phyloP scores from a whole-genome alignment of 1,140 invertebrate species.

The Macrotrachela quadricornifera region DNA sequence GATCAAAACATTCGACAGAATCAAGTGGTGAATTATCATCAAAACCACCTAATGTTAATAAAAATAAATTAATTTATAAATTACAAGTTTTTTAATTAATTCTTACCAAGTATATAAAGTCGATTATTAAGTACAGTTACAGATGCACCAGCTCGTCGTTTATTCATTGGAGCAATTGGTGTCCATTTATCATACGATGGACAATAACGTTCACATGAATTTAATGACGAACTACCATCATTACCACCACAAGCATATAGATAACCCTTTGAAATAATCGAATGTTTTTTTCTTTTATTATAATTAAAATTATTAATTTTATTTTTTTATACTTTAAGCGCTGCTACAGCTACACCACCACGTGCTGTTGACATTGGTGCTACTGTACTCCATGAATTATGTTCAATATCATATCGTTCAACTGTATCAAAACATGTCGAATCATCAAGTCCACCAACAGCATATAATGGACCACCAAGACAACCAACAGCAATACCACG shows the following conservation, averaged over 20 bases:
- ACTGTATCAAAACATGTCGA: slow-evolving; percentile 12
- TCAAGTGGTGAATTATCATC: slow-evolving; percentile 51
- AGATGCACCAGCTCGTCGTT: slow-evolving; percentile 25
- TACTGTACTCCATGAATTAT: slow-evolving; percentile 18
- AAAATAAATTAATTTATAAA: background rate
- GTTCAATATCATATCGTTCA: slow-evolving; percentile 23
- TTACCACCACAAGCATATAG: slow-evolving; percentile 50
- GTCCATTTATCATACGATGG: slow-evolving; percentile 30
- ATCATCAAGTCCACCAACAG: slow-evolving; percentile 29
- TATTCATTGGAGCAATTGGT: slow-evolving; percentile 20
- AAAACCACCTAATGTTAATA: slow-evolving; percentile 40
- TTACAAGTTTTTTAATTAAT: slow-evolving; percentile 9
- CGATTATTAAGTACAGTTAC: slow-evolving; percentile 24
- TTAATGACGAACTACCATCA: slow-evolving; percentile 53
- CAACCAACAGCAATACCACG: slow-evolving; percentile 27
- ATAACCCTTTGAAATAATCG: slow-evolving; percentile 34
- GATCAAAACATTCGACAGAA: slow-evolving; percentile 36
- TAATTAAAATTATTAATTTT: too few species aligned
- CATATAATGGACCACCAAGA: slow-evolving; percentile 28
- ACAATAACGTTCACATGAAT: slow-evolving; percentile 50
- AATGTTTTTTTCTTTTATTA: too few species aligned
- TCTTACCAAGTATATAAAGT: slow-evolving; percentile 26
- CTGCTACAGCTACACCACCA: slow-evolving; percentile 29
- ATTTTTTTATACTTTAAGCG: slow-evolving; percentile 20
- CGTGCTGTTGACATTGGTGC: slow-evolving; percentile 27